Evolutionary conservation across 2,113 vertebrate species (phyloP).

Genomic region (Cettia cetti): DNA sequence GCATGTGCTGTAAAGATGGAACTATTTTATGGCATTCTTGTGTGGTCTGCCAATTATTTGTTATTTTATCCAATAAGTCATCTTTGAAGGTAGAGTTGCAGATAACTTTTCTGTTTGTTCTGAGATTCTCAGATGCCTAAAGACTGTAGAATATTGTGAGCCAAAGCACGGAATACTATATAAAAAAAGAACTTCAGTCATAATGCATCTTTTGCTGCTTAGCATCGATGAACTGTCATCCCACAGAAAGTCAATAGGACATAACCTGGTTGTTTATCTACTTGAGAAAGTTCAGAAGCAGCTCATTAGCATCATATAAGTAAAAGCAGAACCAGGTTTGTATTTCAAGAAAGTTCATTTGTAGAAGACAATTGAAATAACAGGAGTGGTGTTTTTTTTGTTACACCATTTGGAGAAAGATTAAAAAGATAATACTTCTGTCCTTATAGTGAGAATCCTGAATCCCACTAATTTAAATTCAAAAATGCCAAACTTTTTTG

Average conservation of each 20-base stretch:
- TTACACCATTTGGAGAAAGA: not conserved
- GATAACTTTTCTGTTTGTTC: not conserved
- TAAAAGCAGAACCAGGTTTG: not conserved
- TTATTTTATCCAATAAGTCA: not conserved
- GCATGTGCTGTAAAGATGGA: not conserved
- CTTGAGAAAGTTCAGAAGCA: not conserved
- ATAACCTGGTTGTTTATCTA: not conserved
- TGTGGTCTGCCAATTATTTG: not conserved
- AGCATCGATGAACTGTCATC: not conserved
- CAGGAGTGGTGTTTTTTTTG: not conserved
- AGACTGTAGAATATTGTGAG: not conserved
- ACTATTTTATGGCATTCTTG: not conserved
- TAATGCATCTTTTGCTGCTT: not conserved
- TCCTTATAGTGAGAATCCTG: not conserved
- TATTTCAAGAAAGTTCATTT: not conserved
- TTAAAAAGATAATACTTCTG: not conserved
- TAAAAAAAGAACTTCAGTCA: not conserved
- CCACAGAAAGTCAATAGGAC: not conserved
- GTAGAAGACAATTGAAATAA: not conserved
- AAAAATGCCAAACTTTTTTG: not conserved
- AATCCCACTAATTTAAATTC: not conserved
- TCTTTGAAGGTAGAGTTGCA: not conserved
- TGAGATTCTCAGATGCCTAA: not conserved
- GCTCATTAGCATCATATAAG: not conserved
- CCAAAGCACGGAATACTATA: not conserved